Percentiles rank a stretch among this genome's conserved stretches.
Evolutionary conservation across 2,888 invertebrate genomes (phyloP).

Genomic region (Cephus pulcher): DNA sequence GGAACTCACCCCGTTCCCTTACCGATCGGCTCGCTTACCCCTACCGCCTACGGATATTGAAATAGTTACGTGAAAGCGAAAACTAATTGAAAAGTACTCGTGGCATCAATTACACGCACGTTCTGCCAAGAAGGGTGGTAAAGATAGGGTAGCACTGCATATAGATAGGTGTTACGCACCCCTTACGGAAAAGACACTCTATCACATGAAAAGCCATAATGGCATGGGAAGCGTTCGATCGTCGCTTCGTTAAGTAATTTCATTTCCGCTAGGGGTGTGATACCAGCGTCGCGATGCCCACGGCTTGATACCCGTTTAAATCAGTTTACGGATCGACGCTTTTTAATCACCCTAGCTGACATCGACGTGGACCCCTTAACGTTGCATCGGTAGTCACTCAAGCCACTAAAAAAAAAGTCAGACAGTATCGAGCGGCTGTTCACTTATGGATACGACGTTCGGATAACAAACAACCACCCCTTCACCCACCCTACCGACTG

Average conservation of each 20-base stretch:
- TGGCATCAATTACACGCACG: background rate
- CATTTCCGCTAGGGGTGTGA: background rate
- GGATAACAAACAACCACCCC: background rate
- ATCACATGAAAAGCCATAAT: background rate
- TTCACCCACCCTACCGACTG: background rate
- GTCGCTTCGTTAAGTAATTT: background rate
- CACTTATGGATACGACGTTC: background rate
- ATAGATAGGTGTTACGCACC: background rate
- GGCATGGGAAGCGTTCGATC: background rate
- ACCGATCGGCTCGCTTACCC: background rate
- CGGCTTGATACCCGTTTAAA: background rate
- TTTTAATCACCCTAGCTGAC: background rate
- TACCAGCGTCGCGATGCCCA: background rate
- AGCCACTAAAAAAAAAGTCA: background rate
- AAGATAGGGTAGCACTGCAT: background rate
- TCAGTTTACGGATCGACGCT: background rate
- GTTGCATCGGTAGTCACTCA: background rate
- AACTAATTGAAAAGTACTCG: constrained; percentile 14
- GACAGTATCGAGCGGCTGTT: background rate
- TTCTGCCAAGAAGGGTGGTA: background rate
- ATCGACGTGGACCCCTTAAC: background rate
- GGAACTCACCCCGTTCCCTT: background rate
- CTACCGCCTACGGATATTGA: background rate
- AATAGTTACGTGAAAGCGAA: constrained; percentile 14
- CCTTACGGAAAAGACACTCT: background rate